Conservation (phyloP, 2,113 vertebrate genomes). For the Brachypodius melanocephalos region DNA sequence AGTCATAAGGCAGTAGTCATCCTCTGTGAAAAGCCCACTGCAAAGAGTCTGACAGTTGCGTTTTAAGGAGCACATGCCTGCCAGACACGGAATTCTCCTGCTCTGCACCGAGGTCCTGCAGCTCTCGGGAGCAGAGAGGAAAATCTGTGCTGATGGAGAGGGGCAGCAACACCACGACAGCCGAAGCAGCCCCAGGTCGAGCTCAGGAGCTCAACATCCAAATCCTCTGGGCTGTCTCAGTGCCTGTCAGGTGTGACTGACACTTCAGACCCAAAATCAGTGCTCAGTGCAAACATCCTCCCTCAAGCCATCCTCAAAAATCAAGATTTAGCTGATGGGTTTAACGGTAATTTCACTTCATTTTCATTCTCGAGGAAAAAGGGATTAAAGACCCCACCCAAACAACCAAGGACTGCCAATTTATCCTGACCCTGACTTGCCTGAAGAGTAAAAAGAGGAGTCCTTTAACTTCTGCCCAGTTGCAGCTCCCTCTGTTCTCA, state of each 20-base stretch:
- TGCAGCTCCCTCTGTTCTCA: not conserved
- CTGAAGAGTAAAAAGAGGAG: not conserved
- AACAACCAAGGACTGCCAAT: not conserved
- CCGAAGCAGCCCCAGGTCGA: not conserved
- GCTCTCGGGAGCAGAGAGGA: not conserved
- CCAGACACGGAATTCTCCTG: slow-evolving; percentile 10
- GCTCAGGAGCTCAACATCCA: not conserved
- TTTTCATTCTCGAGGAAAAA: not conserved
- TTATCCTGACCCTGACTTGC: not conserved
- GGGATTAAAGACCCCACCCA: not conserved
- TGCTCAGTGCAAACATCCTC: not conserved
- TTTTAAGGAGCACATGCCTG: slow-evolving; percentile 32
- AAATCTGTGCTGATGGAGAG: not conserved
- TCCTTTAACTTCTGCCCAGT: not conserved
- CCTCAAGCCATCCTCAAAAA: not conserved
- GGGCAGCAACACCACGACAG: not conserved
- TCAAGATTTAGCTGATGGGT: accelerated
- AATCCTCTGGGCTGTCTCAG: not conserved
- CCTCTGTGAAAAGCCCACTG: not conserved
- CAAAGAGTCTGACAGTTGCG: not conserved
- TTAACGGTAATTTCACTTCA: not conserved
- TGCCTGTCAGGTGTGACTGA: not conserved
- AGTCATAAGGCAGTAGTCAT: not conserved
- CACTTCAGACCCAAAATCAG: accelerated
- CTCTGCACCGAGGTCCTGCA: not conserved